Evolutionary conservation across 2,888 invertebrate genomes (phyloP), one percentile per base, ranked within the genome.

Genomic region (Homarus gammarus): DNA sequence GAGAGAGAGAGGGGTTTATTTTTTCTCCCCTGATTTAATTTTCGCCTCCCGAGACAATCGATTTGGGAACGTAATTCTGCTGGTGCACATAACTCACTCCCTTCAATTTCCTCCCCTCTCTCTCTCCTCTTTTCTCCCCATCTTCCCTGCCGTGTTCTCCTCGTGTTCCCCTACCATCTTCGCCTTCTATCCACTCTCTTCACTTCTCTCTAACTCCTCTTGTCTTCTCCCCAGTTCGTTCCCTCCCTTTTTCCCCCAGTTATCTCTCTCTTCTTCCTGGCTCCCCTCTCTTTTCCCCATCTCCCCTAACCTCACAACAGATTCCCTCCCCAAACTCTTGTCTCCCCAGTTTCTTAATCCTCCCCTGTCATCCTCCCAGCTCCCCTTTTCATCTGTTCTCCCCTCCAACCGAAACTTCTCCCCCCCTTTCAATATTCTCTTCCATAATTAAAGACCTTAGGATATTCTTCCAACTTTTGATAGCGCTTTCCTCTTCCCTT

Each of bases 31-130:
- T 44, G 12, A 44, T 33, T 44, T 75, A 73, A 73, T 73, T 73
- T 73, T 73, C 73, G 18, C 73, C 36, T 3, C 44, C 64, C 18
- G n/a, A 75, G 75, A 75, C 22, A 75, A 75, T 75, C 75, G 75
- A 75, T 75, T 44, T 2, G 27, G 49, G 0, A n/a, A 12, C 6
- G n/a, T 75, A 44, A 75, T 75, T 44, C 75, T 44, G 31, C n/a
- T 33, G 44, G 31, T 15, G 44, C 36, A n/a, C 31, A 27, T 75
- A n/a, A 44, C 75, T 75, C 40, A n/a, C 75, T 10, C 31, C n/a
- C 75, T 75, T n/a, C 75, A 22, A 22, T 44, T n/a, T 27, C 75
- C 49, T 27, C 31, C 44, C 31, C 70, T 75, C 40, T n/a, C 75
- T 27, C 64, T 22, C 38, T 15, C 73, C 40, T 49, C 49, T 33